Evolutionary conservation across 2,113 vertebrate genomes (phyloP).

Genomic region (Rhea americana): DNA sequence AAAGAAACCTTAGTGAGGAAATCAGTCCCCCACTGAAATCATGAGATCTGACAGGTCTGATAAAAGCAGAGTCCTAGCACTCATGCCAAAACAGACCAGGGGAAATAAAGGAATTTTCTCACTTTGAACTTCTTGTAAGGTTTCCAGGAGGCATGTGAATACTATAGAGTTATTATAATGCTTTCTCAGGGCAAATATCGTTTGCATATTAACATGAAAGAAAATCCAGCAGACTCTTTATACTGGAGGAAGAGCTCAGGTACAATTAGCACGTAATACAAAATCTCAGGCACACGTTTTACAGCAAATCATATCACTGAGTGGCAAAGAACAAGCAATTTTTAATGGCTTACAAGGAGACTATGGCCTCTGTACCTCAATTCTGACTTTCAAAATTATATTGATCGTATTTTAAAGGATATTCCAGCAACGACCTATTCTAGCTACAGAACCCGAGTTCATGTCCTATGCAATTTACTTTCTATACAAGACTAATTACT

Average conservation of each 20-base stretch:
- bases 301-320: background rate
- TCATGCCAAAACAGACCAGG: background rate
- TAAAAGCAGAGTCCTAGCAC: conserved; percentile 4
- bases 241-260: conserved; percentile 1
- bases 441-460: background rate
- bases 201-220: conserved; percentile 29
- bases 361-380: background rate
- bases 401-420: background rate
- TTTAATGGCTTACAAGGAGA: background rate
- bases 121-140: conserved; percentile 31
- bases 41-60: background rate
- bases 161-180: background rate
- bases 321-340: background rate
- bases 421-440: background rate
- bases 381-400: conserved; percentile 25
- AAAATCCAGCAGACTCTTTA: conserved; percentile 10
- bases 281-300: background rate
- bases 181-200: conserved; percentile 18
- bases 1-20: background rate
- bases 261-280: background rate
- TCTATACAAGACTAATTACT: background rate
- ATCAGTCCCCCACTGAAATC: background rate
- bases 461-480: background rate
- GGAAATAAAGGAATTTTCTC: conserved; percentile 30
- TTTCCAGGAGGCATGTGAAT: conserved; percentile 23